Percentiles rank a stretch among this genome's conserved stretches.
Evolutionary conservation across 1,140 invertebrate genomes (phyloP).

Genomic region (Monomorium pharaonis): DNA sequence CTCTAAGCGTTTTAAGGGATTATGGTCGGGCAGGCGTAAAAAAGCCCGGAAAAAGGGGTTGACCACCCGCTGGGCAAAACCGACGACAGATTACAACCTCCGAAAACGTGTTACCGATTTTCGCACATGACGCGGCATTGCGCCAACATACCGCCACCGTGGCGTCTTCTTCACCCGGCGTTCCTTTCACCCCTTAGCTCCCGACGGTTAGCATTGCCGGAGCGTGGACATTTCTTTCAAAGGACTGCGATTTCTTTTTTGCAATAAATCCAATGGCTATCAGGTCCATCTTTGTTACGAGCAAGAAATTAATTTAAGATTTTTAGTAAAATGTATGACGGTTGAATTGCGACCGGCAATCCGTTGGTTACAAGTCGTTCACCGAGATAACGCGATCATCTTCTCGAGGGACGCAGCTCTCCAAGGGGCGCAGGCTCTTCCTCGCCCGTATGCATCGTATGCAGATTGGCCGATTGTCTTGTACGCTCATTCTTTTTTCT

Average conservation of each 20-base stretch:
- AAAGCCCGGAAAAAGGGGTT: conserved; percentile 75
- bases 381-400: conserved; percentile 62
- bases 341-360: background rate
- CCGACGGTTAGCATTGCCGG: background rate
- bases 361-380: conserved; percentile 35
- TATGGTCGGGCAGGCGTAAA: conserved; percentile 78
- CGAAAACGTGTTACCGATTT: conserved; percentile 64
- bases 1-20: conserved; percentile 80
- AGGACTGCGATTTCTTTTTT: background rate
- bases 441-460: conserved; percentile 68
- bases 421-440: conserved; percentile 35
- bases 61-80: conserved; percentile 78
- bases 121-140: background rate
- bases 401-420: conserved; percentile 30
- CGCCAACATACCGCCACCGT: background rate
- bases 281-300: background rate
- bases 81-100: conserved; percentile 75
- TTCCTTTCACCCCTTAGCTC: background rate
- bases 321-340: background rate
- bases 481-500: conserved; percentile 64
- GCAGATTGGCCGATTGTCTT: conserved; percentile 78
- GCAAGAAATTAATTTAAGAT: background rate
- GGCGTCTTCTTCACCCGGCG: background rate
- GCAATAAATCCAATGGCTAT: background rate
- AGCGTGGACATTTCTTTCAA: background rate